Conservation (phyloP, 2,797 vertebrate species). For the Phrynocephalus vlangalii region DNA sequence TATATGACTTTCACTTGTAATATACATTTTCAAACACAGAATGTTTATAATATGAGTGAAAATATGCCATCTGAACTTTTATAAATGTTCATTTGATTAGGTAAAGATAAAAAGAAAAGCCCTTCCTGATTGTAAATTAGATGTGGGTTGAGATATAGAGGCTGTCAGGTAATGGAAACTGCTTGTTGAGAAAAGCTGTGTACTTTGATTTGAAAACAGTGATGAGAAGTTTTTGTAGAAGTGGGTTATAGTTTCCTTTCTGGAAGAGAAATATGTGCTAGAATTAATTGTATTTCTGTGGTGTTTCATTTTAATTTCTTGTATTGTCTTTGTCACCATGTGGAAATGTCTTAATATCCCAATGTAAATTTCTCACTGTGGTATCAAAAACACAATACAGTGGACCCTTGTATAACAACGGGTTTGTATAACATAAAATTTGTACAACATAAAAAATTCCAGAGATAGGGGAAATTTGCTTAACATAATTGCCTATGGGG, state of each 20-base stretch:
- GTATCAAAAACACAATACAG: slow-evolving; percentile 23
- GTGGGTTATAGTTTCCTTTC: not conserved
- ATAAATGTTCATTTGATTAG: slow-evolving; percentile 22
- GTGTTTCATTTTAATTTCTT: slow-evolving; percentile 48
- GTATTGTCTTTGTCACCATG: slow-evolving; percentile 35
- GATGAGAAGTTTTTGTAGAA: slow-evolving; percentile 7
- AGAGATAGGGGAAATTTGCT: too few species aligned
- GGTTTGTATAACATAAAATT: too few species aligned
- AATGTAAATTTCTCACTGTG: slow-evolving; percentile 50
- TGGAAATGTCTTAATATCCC: slow-evolving; percentile 41
- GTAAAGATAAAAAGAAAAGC: slow-evolving; percentile 12
- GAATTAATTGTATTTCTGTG: slow-evolving; percentile 46
- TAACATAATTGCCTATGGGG: too few species aligned
- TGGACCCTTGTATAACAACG: too few species aligned
- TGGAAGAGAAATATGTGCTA: slow-evolving; percentile 34
- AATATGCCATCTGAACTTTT: not conserved
- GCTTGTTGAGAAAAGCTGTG: not conserved
- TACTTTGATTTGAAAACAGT: slow-evolving; percentile 30
- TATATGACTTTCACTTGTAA: not conserved
- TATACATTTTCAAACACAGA: not conserved
- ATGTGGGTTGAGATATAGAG: not conserved
- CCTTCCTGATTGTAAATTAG: slow-evolving; percentile 11
- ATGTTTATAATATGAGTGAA: slow-evolving; percentile 24
- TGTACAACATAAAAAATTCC: too few species aligned
- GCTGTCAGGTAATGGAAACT: slow-evolving; percentile 21